phyloP scores from a whole-genome alignment of 2,113 vertebrate species.

The Hippolais icterina region DNA sequence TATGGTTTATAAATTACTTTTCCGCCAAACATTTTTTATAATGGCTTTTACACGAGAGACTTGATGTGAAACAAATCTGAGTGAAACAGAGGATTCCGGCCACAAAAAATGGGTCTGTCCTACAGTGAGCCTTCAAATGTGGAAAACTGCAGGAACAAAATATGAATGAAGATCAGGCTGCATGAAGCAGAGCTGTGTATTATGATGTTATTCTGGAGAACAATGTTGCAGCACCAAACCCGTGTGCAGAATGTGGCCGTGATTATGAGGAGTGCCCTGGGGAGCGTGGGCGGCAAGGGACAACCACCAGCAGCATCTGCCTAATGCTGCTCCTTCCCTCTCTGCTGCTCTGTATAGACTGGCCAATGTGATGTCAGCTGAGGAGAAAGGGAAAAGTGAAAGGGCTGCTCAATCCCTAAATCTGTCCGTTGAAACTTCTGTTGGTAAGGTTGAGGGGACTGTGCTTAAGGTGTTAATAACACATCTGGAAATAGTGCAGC shows the following conservation, averaged over 20 bases:
- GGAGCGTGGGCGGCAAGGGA: accelerated
- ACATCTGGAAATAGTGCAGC: background rate
- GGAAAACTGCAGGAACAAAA: background rate
- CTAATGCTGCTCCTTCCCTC: background rate
- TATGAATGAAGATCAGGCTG: background rate
- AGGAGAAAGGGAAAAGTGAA: background rate
- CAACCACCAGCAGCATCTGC: background rate
- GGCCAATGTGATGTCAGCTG: background rate
- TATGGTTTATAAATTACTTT: background rate
- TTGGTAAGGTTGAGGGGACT: background rate
- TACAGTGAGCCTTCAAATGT: background rate
- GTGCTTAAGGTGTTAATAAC: background rate
- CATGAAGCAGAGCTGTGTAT: background rate
- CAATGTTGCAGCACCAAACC: background rate
- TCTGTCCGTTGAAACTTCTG: background rate
- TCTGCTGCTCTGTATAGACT: background rate
- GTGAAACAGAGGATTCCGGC: background rate
- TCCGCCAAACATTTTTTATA: background rate
- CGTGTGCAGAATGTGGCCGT: background rate
- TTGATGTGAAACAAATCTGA: background rate
- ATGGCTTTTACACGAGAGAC: background rate
- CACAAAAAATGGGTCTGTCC: background rate
- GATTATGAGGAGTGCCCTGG: background rate
- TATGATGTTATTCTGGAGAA: background rate
- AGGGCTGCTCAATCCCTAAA: background rate